Evolutionary conservation across 1,140 invertebrate species (phyloP).

Genomic region (Leptopilina boulardi): DNA sequence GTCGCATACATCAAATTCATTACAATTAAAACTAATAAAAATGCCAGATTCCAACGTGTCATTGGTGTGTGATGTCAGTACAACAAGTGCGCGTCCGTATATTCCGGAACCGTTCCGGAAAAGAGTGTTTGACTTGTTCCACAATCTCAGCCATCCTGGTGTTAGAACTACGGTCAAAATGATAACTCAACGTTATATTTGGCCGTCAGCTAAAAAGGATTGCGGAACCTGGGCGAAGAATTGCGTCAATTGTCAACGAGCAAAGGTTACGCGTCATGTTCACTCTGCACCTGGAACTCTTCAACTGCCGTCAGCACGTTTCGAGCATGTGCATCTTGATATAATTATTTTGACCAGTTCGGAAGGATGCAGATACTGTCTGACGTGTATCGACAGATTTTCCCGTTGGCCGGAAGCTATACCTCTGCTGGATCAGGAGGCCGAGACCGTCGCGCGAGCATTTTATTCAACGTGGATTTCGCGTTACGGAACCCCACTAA

Average conservation of each 20-base stretch:
- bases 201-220: no score
- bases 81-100: conserved; percentile 36
- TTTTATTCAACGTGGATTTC: conserved; percentile 54
- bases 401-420: no score
- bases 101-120: conserved; percentile 47
- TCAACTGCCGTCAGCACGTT: not conserved
- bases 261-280: not conserved
- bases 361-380: no score
- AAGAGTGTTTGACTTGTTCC: conserved; percentile 50
- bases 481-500: conserved; percentile 60
- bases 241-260: no score
- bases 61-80: conserved; percentile 43
- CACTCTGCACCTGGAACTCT: not conserved
- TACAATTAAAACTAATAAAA: conserved; percentile 14
- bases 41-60: conserved; percentile 22
- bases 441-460: conserved; percentile 25
- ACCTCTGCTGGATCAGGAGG: not conserved
- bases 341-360: no score
- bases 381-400: no score
- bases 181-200: no score
- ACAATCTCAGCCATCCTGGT: no score
- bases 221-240: no score
- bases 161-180: no score
- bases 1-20: not conserved
- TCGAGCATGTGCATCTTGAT: not conserved